Conservation (phyloP, 2,113 vertebrate genomes). For the Trochalopteron elliotii region DNA sequence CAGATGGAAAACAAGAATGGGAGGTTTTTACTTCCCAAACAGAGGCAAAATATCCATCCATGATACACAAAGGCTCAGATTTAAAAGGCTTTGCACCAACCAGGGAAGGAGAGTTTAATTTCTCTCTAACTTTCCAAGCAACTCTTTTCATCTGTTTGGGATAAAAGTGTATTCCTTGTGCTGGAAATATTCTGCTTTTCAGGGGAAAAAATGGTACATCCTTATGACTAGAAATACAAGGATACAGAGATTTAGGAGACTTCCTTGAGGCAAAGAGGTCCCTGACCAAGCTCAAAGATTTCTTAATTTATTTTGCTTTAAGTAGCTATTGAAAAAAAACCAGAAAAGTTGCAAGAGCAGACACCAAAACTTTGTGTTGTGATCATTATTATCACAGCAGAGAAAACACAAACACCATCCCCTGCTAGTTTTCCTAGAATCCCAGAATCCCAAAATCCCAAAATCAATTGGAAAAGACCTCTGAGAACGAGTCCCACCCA, state of each 20-base stretch:
- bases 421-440: not conserved
- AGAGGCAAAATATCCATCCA: fast-evolving
- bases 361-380: not conserved
- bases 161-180: not conserved
- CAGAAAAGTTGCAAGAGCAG: not conserved
- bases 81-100: not conserved
- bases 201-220: fast-evolving
- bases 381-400: not conserved
- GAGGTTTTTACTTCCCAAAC: not conserved
- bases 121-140: not conserved
- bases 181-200: not conserved
- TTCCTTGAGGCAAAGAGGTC: not conserved
- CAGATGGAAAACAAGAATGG: not conserved
- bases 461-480: not conserved
- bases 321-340: not conserved
- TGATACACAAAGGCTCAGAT: not conserved
- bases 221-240: not conserved
- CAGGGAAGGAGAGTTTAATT: not conserved
- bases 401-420: not conserved
- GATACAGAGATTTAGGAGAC: not conserved
- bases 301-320: not conserved
- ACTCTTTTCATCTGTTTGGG: not conserved
- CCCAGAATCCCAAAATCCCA: not conserved
- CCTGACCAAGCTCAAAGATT: not conserved
- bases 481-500: too few species aligned